These are phyloP conservation scores for Polyommatus icarus DNA, from an alignment of 2,888 invertebrate species.

Conservation along the genomic window DNA sequence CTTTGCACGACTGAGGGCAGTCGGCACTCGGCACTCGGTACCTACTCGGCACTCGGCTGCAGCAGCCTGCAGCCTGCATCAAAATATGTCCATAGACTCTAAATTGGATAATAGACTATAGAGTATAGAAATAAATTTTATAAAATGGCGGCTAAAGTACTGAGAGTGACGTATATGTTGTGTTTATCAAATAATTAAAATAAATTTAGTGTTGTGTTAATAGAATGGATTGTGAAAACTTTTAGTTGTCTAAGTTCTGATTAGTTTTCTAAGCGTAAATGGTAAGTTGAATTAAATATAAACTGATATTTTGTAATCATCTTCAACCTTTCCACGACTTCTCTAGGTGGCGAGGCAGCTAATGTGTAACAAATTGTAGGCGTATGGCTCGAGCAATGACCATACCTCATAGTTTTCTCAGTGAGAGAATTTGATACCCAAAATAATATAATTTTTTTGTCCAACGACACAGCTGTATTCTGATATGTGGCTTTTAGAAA, in stretches of 20 bases:
- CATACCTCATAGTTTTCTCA: background rate
- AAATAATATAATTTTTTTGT: background rate
- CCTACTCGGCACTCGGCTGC: too few relatives aligned
- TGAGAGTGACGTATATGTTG: slow-evolving; percentile 76
- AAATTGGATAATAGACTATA: slow-evolving; percentile 31
- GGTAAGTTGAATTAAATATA: slow-evolving; percentile 27
- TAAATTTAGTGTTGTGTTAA: slow-evolving; percentile 53
- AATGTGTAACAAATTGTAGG: slow-evolving; percentile 35
- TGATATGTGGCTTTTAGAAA: background rate
- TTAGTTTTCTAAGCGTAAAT: slow-evolving; percentile 46
- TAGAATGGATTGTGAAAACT: slow-evolving; percentile 55
- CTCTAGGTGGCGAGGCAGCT: slow-evolving; percentile 27
- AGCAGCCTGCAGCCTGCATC: too few relatives aligned
- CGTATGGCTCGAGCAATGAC: slow-evolving; percentile 21
- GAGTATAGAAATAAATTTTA: slow-evolving; percentile 51
- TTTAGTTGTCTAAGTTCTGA: slow-evolving; percentile 26
- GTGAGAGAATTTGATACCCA: background rate
- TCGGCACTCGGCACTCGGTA: too few relatives aligned
- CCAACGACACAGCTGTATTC: background rate
- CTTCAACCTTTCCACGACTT: slow-evolving; percentile 19
- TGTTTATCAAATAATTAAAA: slow-evolving; percentile 66
- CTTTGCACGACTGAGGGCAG: too few relatives aligned
- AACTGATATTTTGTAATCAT: slow-evolving; percentile 12
- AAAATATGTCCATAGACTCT: background rate
- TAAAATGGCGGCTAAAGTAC: slow-evolving; percentile 69